Base-by-base conservation (phyloP, 1,140 invertebrate species). In the Thaumetopoea pityocampa region DNA sequence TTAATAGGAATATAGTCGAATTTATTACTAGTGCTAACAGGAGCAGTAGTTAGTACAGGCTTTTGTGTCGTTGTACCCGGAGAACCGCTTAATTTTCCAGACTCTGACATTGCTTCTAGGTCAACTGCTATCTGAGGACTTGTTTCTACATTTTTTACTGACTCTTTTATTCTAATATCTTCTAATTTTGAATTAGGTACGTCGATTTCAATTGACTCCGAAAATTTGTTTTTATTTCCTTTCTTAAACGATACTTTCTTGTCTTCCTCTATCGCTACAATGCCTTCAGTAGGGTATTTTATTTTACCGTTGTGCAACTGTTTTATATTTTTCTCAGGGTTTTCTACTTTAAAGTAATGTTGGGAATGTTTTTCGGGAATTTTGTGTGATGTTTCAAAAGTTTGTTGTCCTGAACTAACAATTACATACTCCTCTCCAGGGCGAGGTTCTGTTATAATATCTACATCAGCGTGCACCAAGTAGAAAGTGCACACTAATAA, bases 371-470 rank as follows among this genome's bases (percentile, higher is more conserved):
- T 85, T 30, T 84, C 81, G 1, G 83, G 83, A 40, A 85, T 85
- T 60, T 85, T 85, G 30, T 85, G 83, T 8, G 83, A 72, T 4
- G 76, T 80, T 58, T 85, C 81, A 40, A 85, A 85, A 15, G 66
- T 78, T 45, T 85, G 79, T 36, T 81, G 76, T 5, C 78, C 84
- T 7, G 81, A 81, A 29, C 84, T 85, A 15, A 88, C 79, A 34
- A 85, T 51, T 2, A 88, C 87, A 60, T 85, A 88, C 57, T 87
- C 87, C 51, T 88, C 82, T 5, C 87, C 87, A 7, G 84, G 84
- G 17, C 84, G 63, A 1, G 87, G 87, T 56, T 87, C 82, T 16
- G 86, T 87, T 44, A 88, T 87, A 8, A 88, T 70, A 41, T 87
- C 84, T 14, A 85, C 82, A 34, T 87, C 86, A 19, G 76, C 73